phyloP scores from a whole-genome alignment of 2,797 vertebrate genomes.

The Clamator glandarius region DNA sequence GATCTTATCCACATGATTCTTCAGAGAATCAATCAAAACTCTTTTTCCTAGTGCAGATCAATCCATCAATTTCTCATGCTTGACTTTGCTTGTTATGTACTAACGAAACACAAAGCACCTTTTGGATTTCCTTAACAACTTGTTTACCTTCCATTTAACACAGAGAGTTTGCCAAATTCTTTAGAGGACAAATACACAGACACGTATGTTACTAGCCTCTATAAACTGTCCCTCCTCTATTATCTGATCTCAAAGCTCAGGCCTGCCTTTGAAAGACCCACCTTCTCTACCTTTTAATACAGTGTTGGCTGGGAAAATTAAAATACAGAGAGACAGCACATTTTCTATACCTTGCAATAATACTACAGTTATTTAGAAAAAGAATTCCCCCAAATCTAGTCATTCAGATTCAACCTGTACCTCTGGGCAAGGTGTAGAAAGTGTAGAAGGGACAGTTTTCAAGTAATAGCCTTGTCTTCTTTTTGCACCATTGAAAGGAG shows the following conservation, averaged over 20 bases:
- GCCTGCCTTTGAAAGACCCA: background rate
- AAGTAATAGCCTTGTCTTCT: background rate
- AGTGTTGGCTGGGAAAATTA: background rate
- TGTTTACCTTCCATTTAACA: slow-evolving; percentile 17
- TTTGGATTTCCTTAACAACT: slow-evolving; percentile 19
- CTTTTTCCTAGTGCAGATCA: slow-evolving; percentile 10
- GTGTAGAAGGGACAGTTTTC: background rate
- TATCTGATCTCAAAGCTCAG: background rate
- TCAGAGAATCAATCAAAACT: slow-evolving; percentile 22
- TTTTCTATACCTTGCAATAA: background rate
- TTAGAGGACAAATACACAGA: background rate
- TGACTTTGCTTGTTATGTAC: background rate
- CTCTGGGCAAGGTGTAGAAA: background rate
- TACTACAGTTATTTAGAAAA: background rate
- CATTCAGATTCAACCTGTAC: background rate
- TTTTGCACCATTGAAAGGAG: background rate
- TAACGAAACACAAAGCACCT: background rate
- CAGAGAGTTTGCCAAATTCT: background rate
- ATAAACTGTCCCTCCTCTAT: background rate
- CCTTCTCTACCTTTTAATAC: background rate
- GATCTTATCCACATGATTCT: background rate
- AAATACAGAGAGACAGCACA: background rate
- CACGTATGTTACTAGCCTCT: background rate
- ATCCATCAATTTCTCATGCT: slow-evolving; percentile 16
- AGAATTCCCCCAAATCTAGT: background rate